Base-by-base conservation (phyloP, 1,140 invertebrate genomes). In the Idris sp. region DNA sequence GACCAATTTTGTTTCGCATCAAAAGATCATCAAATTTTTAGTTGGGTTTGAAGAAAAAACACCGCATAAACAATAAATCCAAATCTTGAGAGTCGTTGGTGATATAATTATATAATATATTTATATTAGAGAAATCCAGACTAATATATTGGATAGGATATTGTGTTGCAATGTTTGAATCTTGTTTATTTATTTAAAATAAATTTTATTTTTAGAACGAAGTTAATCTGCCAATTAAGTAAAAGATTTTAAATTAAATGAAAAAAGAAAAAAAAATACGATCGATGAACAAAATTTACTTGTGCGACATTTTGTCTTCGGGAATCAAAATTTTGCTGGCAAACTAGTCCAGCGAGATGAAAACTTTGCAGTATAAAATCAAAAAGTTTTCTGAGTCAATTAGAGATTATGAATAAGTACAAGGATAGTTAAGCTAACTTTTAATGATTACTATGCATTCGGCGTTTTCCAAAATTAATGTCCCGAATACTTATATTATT, bases 331-430 rank as follows among this genome's bases (percentile, higher is more conserved):
- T 5, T 41, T 30, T 31, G 49, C 28, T 30, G 18, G 26, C 25
- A 18, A 8, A 38, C 41, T 38, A 25, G 51, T 59, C 44, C 7
- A 7, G 4, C 22, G 14, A 35, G 31, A 28, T 19, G 43, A 48
- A 72, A 49, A 49, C 13, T 22, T 51, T 30, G 9, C 3, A 2
- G 7, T 13, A 31, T 15, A 36, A 31, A n/a, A n/a, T n/a, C 43
- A 72, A 72, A 62, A 62, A 72, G 33, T 62, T 56, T 2, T 18
- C 13, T 18, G 36, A 10, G 36, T 58, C 58, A 64, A 64, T 64
- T 62, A 64, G 36, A n/a, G 33, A 62, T 71, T 46, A 46, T 56
- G 67, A 54, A 71, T 71, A 59, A 38, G 15, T 11, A 1, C 10
- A 7, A 14, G 8, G 15, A 44, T 26, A 25, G 13, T 36, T 41